phyloP scores from a whole-genome alignment of 2,113 vertebrate genomes.

The Balaeniceps rex region DNA sequence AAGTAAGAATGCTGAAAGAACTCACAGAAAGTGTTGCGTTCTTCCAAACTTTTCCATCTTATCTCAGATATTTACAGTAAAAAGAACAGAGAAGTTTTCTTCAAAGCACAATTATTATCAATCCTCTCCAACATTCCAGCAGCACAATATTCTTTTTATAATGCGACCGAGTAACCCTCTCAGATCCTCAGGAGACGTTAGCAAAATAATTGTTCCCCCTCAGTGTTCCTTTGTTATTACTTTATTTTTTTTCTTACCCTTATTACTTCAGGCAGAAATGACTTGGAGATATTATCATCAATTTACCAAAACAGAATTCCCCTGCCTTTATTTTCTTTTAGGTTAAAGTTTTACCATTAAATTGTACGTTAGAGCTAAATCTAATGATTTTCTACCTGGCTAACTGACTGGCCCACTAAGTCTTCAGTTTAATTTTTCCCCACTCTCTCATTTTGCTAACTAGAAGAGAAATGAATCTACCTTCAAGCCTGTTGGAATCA shows the following conservation, averaged over 20 bases:
- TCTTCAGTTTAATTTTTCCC: neutral
- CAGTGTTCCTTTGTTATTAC: neutral
- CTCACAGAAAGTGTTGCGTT: neutral
- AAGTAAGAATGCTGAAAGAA: neutral
- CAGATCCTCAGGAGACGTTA: neutral
- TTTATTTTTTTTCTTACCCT: neutral
- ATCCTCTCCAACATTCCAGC: neutral
- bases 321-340: neutral
- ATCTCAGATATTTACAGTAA: neutral
- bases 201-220: neutral
- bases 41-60: neutral
- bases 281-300: neutral
- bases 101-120: neutral
- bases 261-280: neutral
- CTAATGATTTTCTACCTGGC: neutral
- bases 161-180: accelerated
- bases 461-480: constrained; percentile 22
- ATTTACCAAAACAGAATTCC: neutral
- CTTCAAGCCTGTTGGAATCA: constrained; percentile 34
- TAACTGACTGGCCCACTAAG: neutral
- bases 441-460: neutral
- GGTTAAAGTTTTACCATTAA: neutral
- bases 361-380: neutral
- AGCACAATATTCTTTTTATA: neutral
- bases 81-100: neutral